phyloP scores from a whole-genome alignment of 2,888 invertebrate genomes.

The Tigriopus californicus region DNA sequence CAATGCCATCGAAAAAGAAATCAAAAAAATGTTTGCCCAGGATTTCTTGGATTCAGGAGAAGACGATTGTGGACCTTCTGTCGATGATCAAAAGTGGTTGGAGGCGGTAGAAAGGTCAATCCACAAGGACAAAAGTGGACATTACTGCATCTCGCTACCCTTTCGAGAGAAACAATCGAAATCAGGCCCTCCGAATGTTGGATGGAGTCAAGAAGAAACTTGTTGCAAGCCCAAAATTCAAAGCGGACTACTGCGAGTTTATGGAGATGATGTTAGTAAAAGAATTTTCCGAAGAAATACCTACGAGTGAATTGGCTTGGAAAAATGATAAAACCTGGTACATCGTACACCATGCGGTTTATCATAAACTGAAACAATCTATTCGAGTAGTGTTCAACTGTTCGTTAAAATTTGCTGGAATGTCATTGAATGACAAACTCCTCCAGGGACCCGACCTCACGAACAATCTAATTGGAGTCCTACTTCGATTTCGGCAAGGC shows the following conservation, averaged over 20 bases:
- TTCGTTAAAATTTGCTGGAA: not conserved
- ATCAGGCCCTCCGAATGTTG: no score
- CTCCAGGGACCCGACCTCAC: not conserved
- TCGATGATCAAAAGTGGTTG: no score
- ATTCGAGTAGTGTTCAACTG: not conserved
- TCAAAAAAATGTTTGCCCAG: no score
- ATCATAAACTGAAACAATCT: not conserved
- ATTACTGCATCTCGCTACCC: no score
- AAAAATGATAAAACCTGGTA: not conserved
- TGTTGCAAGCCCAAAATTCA: not conserved
- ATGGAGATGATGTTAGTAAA: constrained; percentile 1
- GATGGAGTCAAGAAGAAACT: no score
- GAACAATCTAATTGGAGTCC: not conserved
- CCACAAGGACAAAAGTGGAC: no score
- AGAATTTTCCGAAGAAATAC: constrained; percentile 1
- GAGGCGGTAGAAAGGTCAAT: no score
- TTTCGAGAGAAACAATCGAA: no score
- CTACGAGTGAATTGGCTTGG: not conserved
- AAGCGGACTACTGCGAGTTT: not conserved
- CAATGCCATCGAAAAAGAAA: no score
- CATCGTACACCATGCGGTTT: not conserved
- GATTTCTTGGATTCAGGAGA: no score
- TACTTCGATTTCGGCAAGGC: not conserved
- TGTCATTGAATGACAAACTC: not conserved
- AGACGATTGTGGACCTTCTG: no score